Evolutionary conservation across 2,113 vertebrate species (phyloP).

Genomic region (Anolis sagrei): DNA sequence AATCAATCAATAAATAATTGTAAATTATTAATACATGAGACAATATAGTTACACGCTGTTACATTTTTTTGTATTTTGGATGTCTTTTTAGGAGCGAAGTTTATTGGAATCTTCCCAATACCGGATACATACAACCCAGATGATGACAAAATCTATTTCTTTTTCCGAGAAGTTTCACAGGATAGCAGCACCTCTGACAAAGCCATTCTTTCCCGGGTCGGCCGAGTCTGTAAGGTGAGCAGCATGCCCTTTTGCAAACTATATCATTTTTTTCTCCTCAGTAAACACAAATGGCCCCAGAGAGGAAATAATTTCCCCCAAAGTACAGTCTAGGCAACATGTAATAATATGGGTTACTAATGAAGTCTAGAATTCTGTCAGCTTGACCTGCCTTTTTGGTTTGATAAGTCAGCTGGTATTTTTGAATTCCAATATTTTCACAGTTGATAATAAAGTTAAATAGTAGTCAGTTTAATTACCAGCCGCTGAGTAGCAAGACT

Average conservation of each 20-base stretch:
- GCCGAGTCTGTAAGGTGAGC: constrained; percentile 95
- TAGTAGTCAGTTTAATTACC: constrained; percentile 32
- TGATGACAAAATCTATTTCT: constrained; percentile 99
- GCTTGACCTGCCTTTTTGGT: background rate
- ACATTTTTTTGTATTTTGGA: background rate
- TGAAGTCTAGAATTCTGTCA: constrained; percentile 2
- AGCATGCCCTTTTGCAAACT: constrained; percentile 7
- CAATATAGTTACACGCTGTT: background rate
- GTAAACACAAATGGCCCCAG: background rate
- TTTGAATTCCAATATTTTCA: constrained; percentile 6
- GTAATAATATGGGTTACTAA: constrained; percentile 20
- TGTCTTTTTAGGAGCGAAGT: constrained; percentile 88
- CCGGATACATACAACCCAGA: constrained; percentile 96
- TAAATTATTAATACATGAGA: background rate
- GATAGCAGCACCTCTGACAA: constrained; percentile 89
- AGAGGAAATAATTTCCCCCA: constrained; percentile 10
- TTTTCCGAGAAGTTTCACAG: constrained; percentile 94
- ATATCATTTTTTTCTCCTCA: background rate
- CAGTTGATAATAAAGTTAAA: constrained; percentile 22
- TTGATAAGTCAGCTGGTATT: background rate
- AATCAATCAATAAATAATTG: too few relatives aligned
- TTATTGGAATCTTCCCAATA: constrained; percentile 92
- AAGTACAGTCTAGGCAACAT: background rate
- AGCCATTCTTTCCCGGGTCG: constrained; percentile 91
- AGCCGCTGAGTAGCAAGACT: background rate